Evolutionary conservation across 2,888 invertebrate genomes (phyloP).

Genomic region (Morpho deidamia): DNA sequence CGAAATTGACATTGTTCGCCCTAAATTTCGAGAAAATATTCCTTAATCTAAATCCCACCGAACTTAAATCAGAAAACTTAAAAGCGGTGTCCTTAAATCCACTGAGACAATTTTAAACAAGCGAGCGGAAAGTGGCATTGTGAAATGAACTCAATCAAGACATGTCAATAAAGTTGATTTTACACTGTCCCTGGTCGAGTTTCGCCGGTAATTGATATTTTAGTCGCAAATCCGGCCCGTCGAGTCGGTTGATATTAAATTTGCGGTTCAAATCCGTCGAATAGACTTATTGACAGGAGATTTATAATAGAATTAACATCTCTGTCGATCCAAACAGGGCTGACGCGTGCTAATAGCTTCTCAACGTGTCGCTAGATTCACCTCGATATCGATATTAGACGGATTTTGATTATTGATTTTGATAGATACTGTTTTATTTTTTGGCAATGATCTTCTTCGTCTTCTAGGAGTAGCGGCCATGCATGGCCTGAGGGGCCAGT

Average conservation of each 20-base stretch:
- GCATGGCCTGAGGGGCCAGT: too few relatives aligned
- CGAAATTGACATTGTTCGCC: not conserved
- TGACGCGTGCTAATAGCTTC: not conserved
- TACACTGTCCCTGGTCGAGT: not conserved
- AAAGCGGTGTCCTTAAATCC: slow-evolving; percentile 16
- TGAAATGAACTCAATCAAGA: slow-evolving; percentile 9
- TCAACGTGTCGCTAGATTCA: not conserved
- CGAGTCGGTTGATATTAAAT: slow-evolving; percentile 30
- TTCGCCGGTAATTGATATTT: slow-evolving; percentile 22
- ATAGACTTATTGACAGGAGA: slow-evolving; percentile 30
- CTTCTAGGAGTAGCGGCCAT: too few relatives aligned
- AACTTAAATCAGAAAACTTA: slow-evolving; percentile 25
- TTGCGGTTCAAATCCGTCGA: slow-evolving; percentile 28
- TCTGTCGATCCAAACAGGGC: slow-evolving; percentile 12
- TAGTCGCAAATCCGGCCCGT: slow-evolving; percentile 24
- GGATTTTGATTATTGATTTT: not conserved
- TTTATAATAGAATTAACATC: slow-evolving; percentile 27
- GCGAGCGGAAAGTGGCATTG: slow-evolving; percentile 1
- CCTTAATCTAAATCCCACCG: slow-evolving; percentile 14
- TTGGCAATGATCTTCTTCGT: too few relatives aligned
- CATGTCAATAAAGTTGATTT: slow-evolving; percentile 9
- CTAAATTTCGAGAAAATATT: not conserved
- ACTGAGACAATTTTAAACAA: slow-evolving; percentile 16
- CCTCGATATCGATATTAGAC: slow-evolving; percentile 1
- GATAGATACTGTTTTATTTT: not conserved